Conservation (phyloP, 2,113 vertebrate species). For the Gobiocypris rarus region DNA sequence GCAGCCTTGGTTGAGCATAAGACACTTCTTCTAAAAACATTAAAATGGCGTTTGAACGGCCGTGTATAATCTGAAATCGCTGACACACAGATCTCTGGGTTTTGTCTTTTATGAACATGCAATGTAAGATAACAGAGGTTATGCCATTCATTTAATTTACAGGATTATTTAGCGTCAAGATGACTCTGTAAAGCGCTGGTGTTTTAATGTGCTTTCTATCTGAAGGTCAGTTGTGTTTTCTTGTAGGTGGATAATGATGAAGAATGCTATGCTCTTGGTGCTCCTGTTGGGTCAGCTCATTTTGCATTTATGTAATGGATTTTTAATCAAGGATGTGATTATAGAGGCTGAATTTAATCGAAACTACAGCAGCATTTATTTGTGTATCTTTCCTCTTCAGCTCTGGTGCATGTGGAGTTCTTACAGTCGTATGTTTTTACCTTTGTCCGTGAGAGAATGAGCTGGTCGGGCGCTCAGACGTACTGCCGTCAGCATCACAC, state of each 20-base stretch:
- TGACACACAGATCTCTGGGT: too few species aligned
- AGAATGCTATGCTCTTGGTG: neutral
- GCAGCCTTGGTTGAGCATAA: too few species aligned
- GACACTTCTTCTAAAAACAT: too few species aligned
- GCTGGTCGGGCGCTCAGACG: neutral
- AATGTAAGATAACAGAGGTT: too few species aligned
- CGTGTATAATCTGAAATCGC: too few species aligned
- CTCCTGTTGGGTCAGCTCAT: neutral
- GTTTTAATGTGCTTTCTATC: too few species aligned
- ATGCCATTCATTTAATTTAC: too few species aligned
- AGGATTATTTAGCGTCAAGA: too few species aligned
- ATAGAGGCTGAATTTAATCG: neutral
- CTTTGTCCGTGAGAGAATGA: neutral
- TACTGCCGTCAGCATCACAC: conserved; percentile 1
- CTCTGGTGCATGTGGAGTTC: neutral
- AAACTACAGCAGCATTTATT: neutral
- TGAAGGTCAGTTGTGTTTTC: neutral
- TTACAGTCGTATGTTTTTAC: neutral
- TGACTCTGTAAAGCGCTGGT: too few species aligned
- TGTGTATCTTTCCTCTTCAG: neutral
- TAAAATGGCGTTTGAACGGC: too few species aligned
- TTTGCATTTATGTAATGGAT: neutral
- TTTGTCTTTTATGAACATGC: too few species aligned
- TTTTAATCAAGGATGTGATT: neutral
- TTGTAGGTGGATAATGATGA: neutral